phyloP scores from a whole-genome alignment of 2,797 vertebrate genomes.

The Anomalospiza imberbis region DNA sequence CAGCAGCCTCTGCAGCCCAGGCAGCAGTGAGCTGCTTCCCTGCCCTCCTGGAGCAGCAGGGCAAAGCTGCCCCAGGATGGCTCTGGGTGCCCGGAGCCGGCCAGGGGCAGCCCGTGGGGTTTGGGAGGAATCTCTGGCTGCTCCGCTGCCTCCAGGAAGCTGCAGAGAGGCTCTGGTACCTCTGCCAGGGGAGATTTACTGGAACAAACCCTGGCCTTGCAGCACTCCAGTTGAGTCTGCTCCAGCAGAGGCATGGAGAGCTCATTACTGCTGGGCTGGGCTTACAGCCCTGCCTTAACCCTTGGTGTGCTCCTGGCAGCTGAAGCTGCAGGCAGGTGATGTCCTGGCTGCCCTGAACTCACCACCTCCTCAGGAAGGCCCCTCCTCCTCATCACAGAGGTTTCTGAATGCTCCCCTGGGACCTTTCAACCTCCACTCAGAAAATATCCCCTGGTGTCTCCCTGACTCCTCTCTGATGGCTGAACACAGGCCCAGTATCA shows the following conservation, averaged over 20 bases:
- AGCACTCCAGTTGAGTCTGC: background rate
- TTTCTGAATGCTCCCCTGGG: background rate
- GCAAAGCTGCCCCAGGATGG: background rate
- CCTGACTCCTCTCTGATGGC: background rate
- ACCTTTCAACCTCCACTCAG: fast-evolving
- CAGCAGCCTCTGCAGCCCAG: background rate
- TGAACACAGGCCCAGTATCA: background rate
- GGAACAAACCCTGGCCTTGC: slow-evolving; percentile 28
- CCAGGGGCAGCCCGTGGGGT: background rate
- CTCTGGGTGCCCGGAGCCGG: background rate
- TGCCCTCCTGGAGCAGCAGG: background rate
- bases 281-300: background rate
- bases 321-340: background rate
- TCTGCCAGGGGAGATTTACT: slow-evolving; percentile 40
- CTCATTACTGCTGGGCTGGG: background rate
- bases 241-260: slow-evolving; percentile 36
- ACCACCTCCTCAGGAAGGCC: background rate
- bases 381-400: background rate
- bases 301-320: background rate
- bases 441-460: background rate
- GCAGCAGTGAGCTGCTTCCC: background rate
- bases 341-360: background rate
- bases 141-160: slow-evolving; percentile 4
- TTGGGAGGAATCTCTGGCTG: background rate
- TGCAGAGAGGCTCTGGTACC: background rate